A percentile compares a stretch with the other conserved stretches of the same genome.
Conservation (phyloP, 2,797 vertebrate genomes). For the Knipowitschia caucasica region DNA sequence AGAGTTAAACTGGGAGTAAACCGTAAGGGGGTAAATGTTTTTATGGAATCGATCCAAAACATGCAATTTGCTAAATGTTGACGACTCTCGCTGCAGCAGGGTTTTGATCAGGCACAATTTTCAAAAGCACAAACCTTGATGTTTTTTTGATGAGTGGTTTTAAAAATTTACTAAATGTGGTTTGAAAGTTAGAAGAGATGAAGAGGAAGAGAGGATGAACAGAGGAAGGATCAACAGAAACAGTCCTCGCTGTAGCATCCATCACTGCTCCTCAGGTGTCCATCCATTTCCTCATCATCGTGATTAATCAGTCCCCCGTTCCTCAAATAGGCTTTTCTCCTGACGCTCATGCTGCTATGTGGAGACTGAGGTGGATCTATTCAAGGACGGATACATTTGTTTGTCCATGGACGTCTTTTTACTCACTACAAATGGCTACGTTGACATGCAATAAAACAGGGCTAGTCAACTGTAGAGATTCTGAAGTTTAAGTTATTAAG, state of each 20-base stretch:
- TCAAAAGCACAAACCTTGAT: conserved; percentile 9
- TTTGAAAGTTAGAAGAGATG: conserved; percentile 16
- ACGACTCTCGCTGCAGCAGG: background rate
- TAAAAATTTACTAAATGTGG: conserved; percentile 9
- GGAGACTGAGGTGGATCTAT: background rate
- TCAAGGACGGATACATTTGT: too few species aligned
- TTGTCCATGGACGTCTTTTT: too few species aligned
- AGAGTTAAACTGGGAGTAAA: conserved; percentile 15
- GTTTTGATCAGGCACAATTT: conserved; percentile 15
- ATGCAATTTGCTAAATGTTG: conserved; percentile 6
- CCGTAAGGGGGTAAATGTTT: conserved; percentile 11
- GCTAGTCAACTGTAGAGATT: too few species aligned
- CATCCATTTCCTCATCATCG: conserved; percentile 55
- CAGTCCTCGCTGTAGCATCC: conserved; percentile 42
- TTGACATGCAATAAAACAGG: too few species aligned
- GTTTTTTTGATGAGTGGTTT: conserved; percentile 20
- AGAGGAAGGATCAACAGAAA: conserved; percentile 13
- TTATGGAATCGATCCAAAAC: background rate
- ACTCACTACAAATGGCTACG: too few species aligned
- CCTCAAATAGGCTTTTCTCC: conserved; percentile 33
- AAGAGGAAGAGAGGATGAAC: conserved; percentile 28
- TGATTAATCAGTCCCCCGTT: conserved; percentile 52
- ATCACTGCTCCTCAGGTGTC: conserved; percentile 42
- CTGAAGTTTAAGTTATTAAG: too few species aligned
- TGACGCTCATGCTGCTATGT: conserved; percentile 3